Evolutionary conservation across 2,797 vertebrate genomes (phyloP).

Genomic region (Poecilia picta): DNA sequence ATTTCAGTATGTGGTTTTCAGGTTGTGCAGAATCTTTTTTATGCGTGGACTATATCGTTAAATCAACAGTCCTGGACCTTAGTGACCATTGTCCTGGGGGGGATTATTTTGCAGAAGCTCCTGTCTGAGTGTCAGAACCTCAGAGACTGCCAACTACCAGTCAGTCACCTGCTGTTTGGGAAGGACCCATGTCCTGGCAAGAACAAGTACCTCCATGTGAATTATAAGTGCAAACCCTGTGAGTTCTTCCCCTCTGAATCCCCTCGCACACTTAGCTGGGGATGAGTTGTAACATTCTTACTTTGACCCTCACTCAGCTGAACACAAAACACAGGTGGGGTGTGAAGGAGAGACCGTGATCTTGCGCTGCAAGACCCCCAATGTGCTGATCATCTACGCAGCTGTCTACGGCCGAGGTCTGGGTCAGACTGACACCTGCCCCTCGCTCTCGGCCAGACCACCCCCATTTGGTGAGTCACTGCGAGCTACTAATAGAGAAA

Average conservation of each 20-base stretch:
- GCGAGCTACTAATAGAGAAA: not conserved
- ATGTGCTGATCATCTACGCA: conserved; percentile 92
- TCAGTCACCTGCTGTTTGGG: conserved; percentile 94
- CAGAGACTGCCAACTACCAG: conserved; percentile 90
- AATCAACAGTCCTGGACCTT: not conserved
- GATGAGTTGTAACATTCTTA: not conserved
- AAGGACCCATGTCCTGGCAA: conserved; percentile 93
- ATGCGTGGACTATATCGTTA: not conserved
- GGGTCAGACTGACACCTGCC: conserved; percentile 81
- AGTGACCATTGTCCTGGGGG: not conserved
- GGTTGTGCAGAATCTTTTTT: not conserved
- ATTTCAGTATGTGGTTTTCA: conserved; percentile 3
- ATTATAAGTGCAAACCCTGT: conserved; percentile 98
- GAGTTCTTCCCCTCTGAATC: conserved; percentile 72
- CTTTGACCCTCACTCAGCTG: conserved; percentile 76
- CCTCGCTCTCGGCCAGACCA: conserved; percentile 66
- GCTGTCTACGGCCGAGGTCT: conserved; percentile 88
- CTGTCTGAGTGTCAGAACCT: conserved; percentile 95
- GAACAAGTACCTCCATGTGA: conserved; percentile 93
- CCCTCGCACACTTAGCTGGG: not conserved
- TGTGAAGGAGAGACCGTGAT: conserved; percentile 90
- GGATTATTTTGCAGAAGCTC: conserved; percentile 85
- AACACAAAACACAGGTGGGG: conserved; percentile 89
- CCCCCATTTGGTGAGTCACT: conserved; percentile 86
- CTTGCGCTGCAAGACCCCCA: conserved; percentile 91